These are phyloP conservation scores for Parauchenoglanis punctatus DNA, from an alignment of 2,797 vertebrate species.

Conservation along the genomic window DNA sequence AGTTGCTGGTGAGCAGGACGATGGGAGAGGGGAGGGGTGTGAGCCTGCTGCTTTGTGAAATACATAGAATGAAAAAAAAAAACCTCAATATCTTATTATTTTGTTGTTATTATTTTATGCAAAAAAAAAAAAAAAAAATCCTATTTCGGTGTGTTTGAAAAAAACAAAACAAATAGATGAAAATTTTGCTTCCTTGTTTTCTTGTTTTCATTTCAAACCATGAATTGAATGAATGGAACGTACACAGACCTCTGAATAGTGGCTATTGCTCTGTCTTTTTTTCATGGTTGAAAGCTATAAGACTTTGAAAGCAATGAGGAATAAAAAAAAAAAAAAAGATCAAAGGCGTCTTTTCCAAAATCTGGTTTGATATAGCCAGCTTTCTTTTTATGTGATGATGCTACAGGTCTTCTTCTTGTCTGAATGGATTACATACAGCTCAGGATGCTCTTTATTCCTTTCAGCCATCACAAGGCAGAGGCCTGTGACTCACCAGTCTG, in stretches of 20 bases:
- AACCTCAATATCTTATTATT: no score
- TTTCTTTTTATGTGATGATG: constrained; percentile 64
- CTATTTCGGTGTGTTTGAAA: neutral
- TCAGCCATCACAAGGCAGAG: neutral
- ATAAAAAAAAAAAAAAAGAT: constrained; percentile 11
- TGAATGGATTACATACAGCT: constrained; percentile 76
- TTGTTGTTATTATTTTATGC: no score
- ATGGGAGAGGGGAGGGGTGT: no score
- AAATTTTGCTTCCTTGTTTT: neutral
- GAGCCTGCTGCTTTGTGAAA: no score
- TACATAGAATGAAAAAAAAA: no score
- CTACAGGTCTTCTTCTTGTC: constrained; percentile 72
- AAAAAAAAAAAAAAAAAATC: no score
- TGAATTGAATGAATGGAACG: neutral
- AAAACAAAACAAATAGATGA: neutral
- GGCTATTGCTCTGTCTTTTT: neutral
- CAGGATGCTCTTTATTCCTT: constrained; percentile 63
- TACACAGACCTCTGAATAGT: neutral
- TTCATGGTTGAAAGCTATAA: neutral
- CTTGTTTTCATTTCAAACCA: neutral
- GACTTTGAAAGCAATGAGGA: neutral
- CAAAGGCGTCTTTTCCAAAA: neutral
- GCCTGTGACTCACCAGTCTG: constrained; percentile 10
- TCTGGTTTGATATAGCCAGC: neutral
- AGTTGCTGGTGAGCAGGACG: no score